Percentiles rank a stretch among this genome's conserved stretches.
Conservation (phyloP, 1,140 invertebrate species). For the Caerostris extrusa region DNA sequence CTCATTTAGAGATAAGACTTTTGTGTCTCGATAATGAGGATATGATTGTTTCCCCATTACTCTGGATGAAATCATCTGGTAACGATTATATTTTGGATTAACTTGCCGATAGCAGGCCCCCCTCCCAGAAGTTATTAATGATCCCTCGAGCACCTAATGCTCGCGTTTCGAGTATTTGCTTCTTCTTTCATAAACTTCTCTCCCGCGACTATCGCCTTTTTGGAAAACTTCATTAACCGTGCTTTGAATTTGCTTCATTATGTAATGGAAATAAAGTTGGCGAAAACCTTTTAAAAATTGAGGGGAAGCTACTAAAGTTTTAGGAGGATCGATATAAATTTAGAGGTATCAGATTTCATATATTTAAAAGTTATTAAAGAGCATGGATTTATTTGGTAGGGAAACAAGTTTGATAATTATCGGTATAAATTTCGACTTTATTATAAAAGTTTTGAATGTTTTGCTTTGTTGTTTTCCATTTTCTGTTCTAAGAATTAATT, state of each 20-base stretch:
- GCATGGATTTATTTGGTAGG: background rate
- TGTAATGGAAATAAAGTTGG: conserved; percentile 34
- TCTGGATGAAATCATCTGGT: conserved; percentile 69
- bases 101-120: conserved; percentile 65
- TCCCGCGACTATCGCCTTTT: conserved; percentile 5
- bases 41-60: conserved; percentile 69
- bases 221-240: conserved; percentile 50
- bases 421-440: background rate
- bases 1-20: conserved; percentile 65
- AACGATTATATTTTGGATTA: conserved; percentile 70
- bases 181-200: conserved; percentile 25
- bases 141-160: conserved; percentile 1
- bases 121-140: conserved; percentile 54
- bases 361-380: background rate
- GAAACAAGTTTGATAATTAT: background rate
- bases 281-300: conserved; percentile 45
- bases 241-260: conserved; percentile 49
- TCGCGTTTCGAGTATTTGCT: conserved; percentile 23
- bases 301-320: background rate
- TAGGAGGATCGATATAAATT: background rate
- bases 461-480: no score
- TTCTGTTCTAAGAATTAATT: no score
- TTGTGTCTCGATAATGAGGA: conserved; percentile 66
- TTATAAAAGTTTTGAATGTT: background rate
- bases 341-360: background rate